phyloP scores from a whole-genome alignment of 2,797 vertebrate genomes.

The Benthosema pterotum region DNA sequence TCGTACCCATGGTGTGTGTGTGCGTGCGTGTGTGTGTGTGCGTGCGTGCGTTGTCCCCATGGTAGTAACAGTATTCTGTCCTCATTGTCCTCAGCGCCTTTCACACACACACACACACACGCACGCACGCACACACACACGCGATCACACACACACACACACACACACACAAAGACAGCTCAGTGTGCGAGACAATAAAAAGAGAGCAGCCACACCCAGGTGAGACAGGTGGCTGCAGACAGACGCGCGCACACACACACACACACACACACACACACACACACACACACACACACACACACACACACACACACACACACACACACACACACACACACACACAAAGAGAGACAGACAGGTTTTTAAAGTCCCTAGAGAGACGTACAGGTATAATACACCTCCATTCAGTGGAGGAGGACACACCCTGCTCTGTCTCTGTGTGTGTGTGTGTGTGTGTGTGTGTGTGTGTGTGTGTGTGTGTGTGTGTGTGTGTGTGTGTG shows the following conservation, averaged over 20 bases:
- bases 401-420: conserved; percentile 62
- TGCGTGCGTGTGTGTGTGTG: too few relatives aligned
- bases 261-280: conserved; percentile 26
- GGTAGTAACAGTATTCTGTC: conserved; percentile 67
- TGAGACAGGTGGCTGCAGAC: conserved; percentile 63
- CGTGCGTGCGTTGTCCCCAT: conserved; percentile 24
- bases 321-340: conserved; percentile 7
- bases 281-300: conserved; percentile 17
- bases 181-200: conserved; percentile 69
- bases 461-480: too few relatives aligned
- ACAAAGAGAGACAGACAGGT: too few relatives aligned
- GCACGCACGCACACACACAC: too few relatives aligned
- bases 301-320: conserved; percentile 34
- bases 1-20: conserved; percentile 3
- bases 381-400: conserved; percentile 44
- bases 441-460: too few relatives aligned
- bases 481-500: too few relatives aligned
- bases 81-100: conserved; percentile 61
- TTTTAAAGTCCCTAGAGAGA: conserved; percentile 50
- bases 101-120: conserved; percentile 71
- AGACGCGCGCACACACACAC: conserved; percentile 40
- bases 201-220: conserved; percentile 71
- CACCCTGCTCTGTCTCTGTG: conserved; percentile 50
- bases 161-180: conserved; percentile 69
- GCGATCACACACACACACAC: conserved; percentile 55